Base-by-base conservation (phyloP, 1,140 invertebrate genomes). In the Lanistes nyassanus region DNA sequence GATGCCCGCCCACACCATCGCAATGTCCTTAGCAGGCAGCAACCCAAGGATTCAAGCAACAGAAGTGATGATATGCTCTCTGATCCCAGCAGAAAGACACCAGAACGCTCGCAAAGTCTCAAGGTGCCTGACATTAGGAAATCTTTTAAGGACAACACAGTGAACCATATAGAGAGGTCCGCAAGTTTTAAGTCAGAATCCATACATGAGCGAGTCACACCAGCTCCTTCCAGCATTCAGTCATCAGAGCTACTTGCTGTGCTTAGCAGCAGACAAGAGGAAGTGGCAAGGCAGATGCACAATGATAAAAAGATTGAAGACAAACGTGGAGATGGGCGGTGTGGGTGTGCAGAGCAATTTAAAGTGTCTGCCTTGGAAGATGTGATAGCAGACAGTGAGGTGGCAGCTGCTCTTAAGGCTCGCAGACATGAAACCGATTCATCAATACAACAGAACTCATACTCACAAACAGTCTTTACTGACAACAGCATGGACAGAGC, bases 161-260 rank as follows among this genome's bases (percentile, higher is more conserved):
- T 23, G 23, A 23, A 60, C n/a, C 31, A 11, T 60, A 23, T 37
- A n/a, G 7, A 53, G n/a, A 75, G 76, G 47, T 75, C 72, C 26
- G 36, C 56, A 62, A 79, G 78, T 51, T 79, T 79, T 68, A 77
- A 71, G 47, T 77, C 80, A 19, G 65, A 70, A 21, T 79, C 79
- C 58, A 79, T 79, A 76, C 39, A 29, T n/a, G 68, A 69, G 42
- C 66, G 69, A 1, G 74, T 64, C 66, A 39, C 69, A 21, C 53
- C 51, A 26, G 60, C 53, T 7, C 68, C 11, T 5, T 34, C 53
- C 37, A n/a, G 21, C 16, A n/a, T 26, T 39, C 31, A 21, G 51
- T 21, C 39, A 3, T 65, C 68, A 13, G 73, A 76, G 58, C 37
- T 70, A 11, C 37, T 64, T 13, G 68, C 56, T n/a, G 70, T 75